phyloP scores from a whole-genome alignment of 2,888 invertebrate species.

The Alviniconcha strummeri region DNA sequence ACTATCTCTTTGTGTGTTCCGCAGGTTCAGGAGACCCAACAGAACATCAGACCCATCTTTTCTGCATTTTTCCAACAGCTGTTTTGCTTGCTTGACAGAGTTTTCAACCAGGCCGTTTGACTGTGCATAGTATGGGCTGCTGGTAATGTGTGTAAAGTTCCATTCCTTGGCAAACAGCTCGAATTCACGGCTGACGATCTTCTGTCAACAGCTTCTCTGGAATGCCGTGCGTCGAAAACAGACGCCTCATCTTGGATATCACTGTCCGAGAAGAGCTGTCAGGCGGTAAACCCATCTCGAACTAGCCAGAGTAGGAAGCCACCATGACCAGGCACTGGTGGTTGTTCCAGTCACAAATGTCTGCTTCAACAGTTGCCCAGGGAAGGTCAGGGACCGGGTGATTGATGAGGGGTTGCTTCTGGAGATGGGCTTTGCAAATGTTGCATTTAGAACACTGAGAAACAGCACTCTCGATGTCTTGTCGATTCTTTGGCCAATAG shows the following conservation, averaged over 20 bases:
- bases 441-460: slow-evolving; percentile 2
- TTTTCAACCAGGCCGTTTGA: slow-evolving; percentile 18
- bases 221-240: too few species aligned
- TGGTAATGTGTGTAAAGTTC: slow-evolving; percentile 3
- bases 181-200: background rate
- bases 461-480: slow-evolving; percentile 17
- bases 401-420: slow-evolving; percentile 12
- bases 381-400: slow-evolving; percentile 16
- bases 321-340: background rate
- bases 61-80: background rate
- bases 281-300: background rate
- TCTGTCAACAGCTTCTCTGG: background rate
- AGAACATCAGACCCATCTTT: background rate
- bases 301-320: background rate
- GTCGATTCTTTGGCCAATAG: background rate
- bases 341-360: slow-evolving; percentile 3
- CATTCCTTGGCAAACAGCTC: background rate
- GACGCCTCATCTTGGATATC: background rate
- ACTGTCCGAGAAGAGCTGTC: background rate
- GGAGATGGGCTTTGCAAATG: background rate
- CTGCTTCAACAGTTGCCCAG: background rate
- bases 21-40: background rate
- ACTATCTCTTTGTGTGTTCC: background rate
- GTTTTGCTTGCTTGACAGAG: slow-evolving; percentile 7
- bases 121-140: slow-evolving; percentile 15